phyloP scores from a whole-genome alignment of 2,797 vertebrate species.

The Myotis findleyi region DNA sequence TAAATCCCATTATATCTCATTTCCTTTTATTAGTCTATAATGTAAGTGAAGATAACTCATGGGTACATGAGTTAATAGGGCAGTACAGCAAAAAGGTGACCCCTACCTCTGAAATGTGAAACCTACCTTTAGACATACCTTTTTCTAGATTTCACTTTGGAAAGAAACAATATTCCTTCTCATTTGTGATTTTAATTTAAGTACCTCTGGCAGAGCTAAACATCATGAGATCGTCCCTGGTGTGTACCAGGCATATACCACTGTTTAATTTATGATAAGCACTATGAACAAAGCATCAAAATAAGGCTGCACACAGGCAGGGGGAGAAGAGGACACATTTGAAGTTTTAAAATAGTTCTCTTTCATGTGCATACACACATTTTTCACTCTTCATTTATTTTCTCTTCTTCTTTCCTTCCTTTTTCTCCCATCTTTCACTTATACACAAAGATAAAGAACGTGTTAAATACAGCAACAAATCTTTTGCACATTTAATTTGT shows the following conservation, averaged over 20 bases:
- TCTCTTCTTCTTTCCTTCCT: background rate
- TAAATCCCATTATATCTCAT: background rate
- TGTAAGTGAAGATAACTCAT: background rate
- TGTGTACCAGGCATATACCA: background rate
- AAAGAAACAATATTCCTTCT: background rate
- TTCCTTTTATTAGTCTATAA: background rate
- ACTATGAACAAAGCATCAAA: background rate
- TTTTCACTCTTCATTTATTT: background rate
- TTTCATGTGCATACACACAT: background rate
- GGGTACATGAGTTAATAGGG: background rate
- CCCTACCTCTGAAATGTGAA: background rate
- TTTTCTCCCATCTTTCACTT: background rate
- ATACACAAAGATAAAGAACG: background rate
- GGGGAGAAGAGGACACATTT: background rate
- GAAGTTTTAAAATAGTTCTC: background rate
- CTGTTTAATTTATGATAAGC: background rate
- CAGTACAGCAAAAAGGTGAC: background rate
- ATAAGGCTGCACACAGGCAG: background rate
- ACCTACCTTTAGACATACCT: background rate
- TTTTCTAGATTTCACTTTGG: constrained; percentile 36
- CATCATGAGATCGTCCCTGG: background rate
- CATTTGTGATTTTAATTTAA: background rate
- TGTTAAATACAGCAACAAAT: background rate
- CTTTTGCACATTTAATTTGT: constrained; percentile 56
- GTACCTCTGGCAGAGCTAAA: background rate